Evolutionary conservation across 2,797 vertebrate species (phyloP), one percentile per base, ranked within the genome.

Genomic region (Tenualosa ilisha): DNA sequence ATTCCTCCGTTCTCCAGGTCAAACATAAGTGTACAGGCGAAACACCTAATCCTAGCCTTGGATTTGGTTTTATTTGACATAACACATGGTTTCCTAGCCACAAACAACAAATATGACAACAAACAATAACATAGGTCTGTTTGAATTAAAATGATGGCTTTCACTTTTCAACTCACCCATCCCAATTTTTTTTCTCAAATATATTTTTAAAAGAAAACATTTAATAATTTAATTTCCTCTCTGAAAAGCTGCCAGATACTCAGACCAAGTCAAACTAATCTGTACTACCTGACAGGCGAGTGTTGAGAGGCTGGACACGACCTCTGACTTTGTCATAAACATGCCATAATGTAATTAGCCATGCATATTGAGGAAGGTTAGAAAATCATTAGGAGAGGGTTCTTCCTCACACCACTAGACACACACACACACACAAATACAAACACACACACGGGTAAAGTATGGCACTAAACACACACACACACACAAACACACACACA

Each of bases 321-420:
- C 51, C 40, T 85, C 43, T 84, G 81, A 82, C 68, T 43, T 20
- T 24, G 37, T 75, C 68, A 15, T 43, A 75, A 75, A 75, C 37
- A 75, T 75, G 68, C 68, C 68, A 75, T 75, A 40, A 20, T 75
- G 37, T 40, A 37, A 75, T 72, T 31, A 31, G 31, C 13, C 65
- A 15, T 26, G 13, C 65, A 72, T 75, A 75, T 75, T 75, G 13
- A 75, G 68, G 31, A 37, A 59, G 40, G 31, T 15, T 13, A 72
- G 31, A 72, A 40, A 72, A 72, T 72, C 65, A 72, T 72, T 40
- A 72, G 12, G 26, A 40, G 65, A 15, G 31, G 26, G 1, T 26
- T 37, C 68, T 43, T 75, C 68, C 68, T 75, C 15, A 40, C 37
- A 40, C 31, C 13, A 59, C 20, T 7, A 59, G 3, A 59, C 20